Evolutionary conservation across 2,888 invertebrate genomes (phyloP), one percentile per base, ranked within the genome.

Genomic region (Xylota segnis): DNA sequence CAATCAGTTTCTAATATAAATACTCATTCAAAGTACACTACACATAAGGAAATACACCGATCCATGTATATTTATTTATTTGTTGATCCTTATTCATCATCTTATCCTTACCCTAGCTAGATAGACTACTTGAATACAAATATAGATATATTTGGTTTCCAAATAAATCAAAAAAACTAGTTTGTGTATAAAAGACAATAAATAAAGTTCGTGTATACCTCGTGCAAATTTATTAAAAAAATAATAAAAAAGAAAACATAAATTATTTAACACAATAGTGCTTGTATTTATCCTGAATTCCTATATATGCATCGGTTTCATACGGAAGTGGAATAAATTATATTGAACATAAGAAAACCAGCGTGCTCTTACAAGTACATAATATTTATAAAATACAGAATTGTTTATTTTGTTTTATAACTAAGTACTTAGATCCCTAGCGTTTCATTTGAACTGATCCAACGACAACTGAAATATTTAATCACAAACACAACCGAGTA

Each of bases 111-210:
- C 40, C 27, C 75, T 84, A 75, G 18, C 56, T 61, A 79, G 58
- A 54, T 40, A 45, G 7, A 32, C 50, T 66, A 78, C 58, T 52
- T 40, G 50, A 75, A 75, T 75, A 83, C 52, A 78, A 66, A 83
- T 76, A 61, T 52, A 72, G 45, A 32, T 16, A 58, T 54, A 52
- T 37, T 34, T 58, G 40, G 29, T 66, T 43, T 74, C 12, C 18
- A 74, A 70, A 61, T 43, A 61, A 43, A 52, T 43, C 32, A 6
- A 63, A 43, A 66, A 23, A 37, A 75, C 52, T 56, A 9, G 32
- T 70, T 68, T 76, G 75, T 84, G 65, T 81, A 84, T 70, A 84
- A 81, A 81, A 81, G 70, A 75, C 75, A 71, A 58, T 75, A 79
- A 84, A 84, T 58, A 70, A 81, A 81, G 66, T 81, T 70, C 65